A percentile compares a stretch with the other conserved stretches of the same genome.
These are phyloP conservation scores for Steinernema hermaphroditum DNA, from an alignment of 2,888 invertebrate species.

Conservation along the genomic window DNA sequence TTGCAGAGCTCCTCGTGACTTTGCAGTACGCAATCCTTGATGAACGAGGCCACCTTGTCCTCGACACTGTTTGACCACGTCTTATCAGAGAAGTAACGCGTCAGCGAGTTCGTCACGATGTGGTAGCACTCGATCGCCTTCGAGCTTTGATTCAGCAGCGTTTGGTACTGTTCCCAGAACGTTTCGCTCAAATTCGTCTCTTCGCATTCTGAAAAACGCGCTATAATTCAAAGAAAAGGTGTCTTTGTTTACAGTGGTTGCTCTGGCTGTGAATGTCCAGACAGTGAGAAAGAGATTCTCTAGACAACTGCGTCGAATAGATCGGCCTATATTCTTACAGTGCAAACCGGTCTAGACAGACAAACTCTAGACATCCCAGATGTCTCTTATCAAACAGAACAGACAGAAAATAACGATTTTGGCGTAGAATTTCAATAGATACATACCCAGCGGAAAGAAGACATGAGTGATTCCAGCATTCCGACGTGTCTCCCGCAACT, in stretches of 20 bases:
- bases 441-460: conserved; percentile 2
- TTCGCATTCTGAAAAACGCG: conserved; percentile 9
- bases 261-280: too few relatives aligned
- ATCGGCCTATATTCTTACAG: too few relatives aligned
- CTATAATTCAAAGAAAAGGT: too few relatives aligned
- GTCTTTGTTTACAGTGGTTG: too few relatives aligned
- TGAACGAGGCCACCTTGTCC: background rate
- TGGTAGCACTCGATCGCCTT: conserved; percentile 9
- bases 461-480: background rate
- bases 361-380: too few relatives aligned
- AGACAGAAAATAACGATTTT: too few relatives aligned
- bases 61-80: conserved; percentile 1
- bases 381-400: too few relatives aligned
- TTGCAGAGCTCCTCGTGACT: conserved; percentile 8
- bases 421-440: too few relatives aligned
- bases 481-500: background rate
- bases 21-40: background rate
- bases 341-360: too few relatives aligned
- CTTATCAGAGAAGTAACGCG: background rate
- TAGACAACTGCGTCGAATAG: too few relatives aligned
- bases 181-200: background rate
- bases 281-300: too few relatives aligned
- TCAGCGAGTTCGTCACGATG: conserved; percentile 18
- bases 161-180: conserved; percentile 1
- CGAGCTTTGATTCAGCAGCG: background rate